Conservation (phyloP, 2,888 invertebrate genomes). For the Dichetophora obliterata region DNA sequence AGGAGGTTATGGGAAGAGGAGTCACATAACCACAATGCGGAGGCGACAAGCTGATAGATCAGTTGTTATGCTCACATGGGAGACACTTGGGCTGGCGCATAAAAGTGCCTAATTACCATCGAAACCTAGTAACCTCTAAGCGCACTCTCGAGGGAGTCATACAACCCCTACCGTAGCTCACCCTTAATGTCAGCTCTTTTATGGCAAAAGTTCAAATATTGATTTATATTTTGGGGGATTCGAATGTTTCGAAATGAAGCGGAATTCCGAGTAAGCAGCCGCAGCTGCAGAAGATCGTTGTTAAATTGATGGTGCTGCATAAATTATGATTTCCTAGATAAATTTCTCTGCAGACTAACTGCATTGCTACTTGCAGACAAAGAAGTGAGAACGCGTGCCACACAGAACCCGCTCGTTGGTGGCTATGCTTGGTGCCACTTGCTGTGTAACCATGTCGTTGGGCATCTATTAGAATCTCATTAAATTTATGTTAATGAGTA, state of each 20-base stretch:
- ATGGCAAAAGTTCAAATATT: slow-evolving; percentile 37
- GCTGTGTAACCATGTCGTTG: slow-evolving; percentile 35
- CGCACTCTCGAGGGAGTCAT: background rate
- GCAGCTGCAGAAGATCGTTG: slow-evolving; percentile 46
- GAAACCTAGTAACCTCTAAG: background rate
- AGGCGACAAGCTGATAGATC: no score
- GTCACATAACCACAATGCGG: no score
- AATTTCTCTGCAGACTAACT: background rate
- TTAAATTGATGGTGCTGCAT: slow-evolving; percentile 55
- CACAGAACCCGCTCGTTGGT: background rate
- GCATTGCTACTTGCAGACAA: background rate
- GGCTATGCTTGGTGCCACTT: background rate
- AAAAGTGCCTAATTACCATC: background rate
- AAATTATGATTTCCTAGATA: slow-evolving; percentile 53
- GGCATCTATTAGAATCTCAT: slow-evolving; percentile 65
- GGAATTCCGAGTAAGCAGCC: slow-evolving; percentile 19
- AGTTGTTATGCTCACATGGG: no score
- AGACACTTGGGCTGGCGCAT: no score
- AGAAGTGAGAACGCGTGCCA: slow-evolving; percentile 57
- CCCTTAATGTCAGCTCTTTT: background rate
- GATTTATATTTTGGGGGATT: background rate
- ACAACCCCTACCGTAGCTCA: slow-evolving; percentile 15
- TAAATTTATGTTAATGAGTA: slow-evolving; percentile 64
- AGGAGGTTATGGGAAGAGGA: no score
- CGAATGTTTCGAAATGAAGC: background rate